A percentile compares a stretch with the other conserved stretches of the same genome.
Conservation (phyloP, 1,140 invertebrate genomes). For the Mesaphorura yosii region DNA sequence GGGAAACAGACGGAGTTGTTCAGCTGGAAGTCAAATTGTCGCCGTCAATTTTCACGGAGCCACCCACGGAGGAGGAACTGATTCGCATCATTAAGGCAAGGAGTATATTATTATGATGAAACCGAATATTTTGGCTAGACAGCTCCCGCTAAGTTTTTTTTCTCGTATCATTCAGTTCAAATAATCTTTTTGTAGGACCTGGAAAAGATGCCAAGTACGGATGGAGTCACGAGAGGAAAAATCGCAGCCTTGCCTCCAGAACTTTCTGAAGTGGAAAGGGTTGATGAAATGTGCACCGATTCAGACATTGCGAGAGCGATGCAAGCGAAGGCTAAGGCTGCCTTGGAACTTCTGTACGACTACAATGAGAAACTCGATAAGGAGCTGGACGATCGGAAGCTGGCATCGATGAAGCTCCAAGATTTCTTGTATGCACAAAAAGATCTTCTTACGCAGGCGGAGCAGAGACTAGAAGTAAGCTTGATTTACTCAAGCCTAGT, state of each 20-base stretch:
- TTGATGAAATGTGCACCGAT: slow-evolving; percentile 22
- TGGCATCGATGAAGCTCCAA: slow-evolving; percentile 68
- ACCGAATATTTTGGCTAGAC: not conserved
- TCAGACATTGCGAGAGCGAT: slow-evolving; percentile 8
- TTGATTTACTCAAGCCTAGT: slow-evolving; percentile 1
- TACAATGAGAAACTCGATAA: slow-evolving; percentile 74
- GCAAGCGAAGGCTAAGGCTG: slow-evolving; percentile 62
- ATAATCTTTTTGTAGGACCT: slow-evolving; percentile 55
- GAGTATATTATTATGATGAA: no score
- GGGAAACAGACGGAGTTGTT: slow-evolving; percentile 27
- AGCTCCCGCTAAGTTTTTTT: slow-evolving; percentile 4
- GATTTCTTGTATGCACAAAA: slow-evolving; percentile 76
- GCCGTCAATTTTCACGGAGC: slow-evolving; percentile 59
- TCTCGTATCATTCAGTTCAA: slow-evolving; percentile 15
- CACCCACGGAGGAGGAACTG: slow-evolving; percentile 76
- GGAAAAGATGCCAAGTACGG: slow-evolving; percentile 85
- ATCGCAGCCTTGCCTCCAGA: slow-evolving; percentile 87
- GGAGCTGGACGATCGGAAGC: slow-evolving; percentile 77
- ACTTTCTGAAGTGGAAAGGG: slow-evolving; percentile 66
- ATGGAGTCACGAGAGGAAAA: slow-evolving; percentile 78
- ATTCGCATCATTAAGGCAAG: slow-evolving; percentile 58
- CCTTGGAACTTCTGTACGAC: slow-evolving; percentile 67
- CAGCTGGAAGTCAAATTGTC: slow-evolving; percentile 28
- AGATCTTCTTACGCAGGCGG: slow-evolving; percentile 68
- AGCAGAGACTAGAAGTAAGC: slow-evolving; percentile 68